These are phyloP conservation scores for Xestia sexstrigata DNA, from an alignment of 2,888 invertebrate genomes.

Conservation along the genomic window DNA sequence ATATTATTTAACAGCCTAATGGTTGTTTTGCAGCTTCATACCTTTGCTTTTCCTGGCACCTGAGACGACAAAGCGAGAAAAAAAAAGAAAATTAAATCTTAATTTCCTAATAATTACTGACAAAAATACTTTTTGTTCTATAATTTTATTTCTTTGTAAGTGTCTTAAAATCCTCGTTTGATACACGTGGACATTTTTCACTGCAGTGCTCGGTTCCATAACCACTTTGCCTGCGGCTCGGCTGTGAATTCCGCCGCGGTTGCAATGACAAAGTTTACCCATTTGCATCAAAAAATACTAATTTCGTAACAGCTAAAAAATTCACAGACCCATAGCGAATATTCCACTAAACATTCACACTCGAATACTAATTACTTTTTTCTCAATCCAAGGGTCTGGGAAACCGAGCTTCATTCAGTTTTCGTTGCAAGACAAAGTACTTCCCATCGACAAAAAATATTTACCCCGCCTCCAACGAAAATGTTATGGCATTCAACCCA, in stretches of 20 bases:
- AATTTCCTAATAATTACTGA: too few relatives aligned
- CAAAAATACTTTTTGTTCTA: background rate
- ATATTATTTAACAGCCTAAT: too few relatives aligned
- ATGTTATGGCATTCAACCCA: constrained; percentile 16
- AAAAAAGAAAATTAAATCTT: too few relatives aligned
- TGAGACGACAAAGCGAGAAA: too few relatives aligned
- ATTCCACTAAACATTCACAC: constrained; percentile 15
- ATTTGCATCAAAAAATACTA: background rate
- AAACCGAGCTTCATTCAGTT: constrained; percentile 40
- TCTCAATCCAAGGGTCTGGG: constrained; percentile 9
- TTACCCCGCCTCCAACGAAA: constrained; percentile 7
- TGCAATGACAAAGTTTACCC: background rate
- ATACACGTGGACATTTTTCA: background rate
- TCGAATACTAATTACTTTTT: constrained; percentile 32
- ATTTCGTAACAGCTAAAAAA: background rate
- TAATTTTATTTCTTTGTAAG: background rate
- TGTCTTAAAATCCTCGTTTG: too few relatives aligned
- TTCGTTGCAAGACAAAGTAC: constrained; percentile 27
- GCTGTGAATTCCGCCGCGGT: background rate
- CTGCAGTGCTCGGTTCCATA: background rate
- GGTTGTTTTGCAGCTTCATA: too few relatives aligned
- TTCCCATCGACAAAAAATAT: background rate
- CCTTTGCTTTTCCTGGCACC: too few relatives aligned
- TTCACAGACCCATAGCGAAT: constrained; percentile 4
- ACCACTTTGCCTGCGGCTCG: background rate